Percentiles rank a stretch among this genome's conserved stretches.
Conservation (phyloP, 2,113 vertebrate genomes). For the Herpetotheres cachinnans region DNA sequence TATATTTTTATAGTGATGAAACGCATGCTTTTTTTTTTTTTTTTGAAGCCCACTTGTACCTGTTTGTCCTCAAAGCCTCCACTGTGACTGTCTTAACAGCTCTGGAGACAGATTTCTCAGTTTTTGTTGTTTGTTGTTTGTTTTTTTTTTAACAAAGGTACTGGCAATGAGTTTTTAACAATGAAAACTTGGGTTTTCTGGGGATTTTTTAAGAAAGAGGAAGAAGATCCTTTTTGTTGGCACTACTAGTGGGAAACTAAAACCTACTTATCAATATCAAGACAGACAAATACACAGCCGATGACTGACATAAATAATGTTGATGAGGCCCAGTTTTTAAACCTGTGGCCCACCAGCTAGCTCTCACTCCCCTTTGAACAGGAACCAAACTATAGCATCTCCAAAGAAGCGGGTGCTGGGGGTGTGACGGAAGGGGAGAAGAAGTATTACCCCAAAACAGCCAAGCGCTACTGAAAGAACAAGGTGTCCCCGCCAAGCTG, state of each 20-base stretch:
- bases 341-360: accelerated
- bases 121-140: neutral
- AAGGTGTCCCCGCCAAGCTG: neutral
- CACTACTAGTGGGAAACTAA: neutral
- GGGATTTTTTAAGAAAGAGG: neutral
- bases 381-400: neutral
- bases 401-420: neutral
- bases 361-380: neutral
- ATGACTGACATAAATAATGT: neutral
- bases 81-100: neutral
- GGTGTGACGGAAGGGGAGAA: neutral
- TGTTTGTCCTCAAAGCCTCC: conserved; percentile 7
- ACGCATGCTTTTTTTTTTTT: neutral
- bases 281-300: neutral
- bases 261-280: neutral
- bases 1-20: neutral
- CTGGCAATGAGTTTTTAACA: neutral
- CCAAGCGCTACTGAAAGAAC: neutral
- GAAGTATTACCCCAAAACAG: neutral
- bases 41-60: neutral
- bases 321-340: neutral
- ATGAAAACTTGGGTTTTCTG: neutral
- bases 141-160: neutral
- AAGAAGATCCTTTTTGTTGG: neutral
- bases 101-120: neutral